Evolutionary conservation across 92 coral and sea anemone genomes (phyloP).

Genomic region (Phenganax marumi): DNA sequence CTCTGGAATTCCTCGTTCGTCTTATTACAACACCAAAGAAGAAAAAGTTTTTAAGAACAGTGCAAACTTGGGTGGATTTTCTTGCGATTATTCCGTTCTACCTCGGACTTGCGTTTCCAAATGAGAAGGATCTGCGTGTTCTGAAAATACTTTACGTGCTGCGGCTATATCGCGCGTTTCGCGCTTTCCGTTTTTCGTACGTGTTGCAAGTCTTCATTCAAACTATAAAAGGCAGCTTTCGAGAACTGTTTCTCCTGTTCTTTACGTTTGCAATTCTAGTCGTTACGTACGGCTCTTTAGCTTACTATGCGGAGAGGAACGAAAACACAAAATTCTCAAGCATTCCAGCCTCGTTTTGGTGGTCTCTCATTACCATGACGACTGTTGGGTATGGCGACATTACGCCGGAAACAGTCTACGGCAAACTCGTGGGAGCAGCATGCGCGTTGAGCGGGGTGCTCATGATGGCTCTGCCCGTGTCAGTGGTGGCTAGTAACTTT

Average conservation of each 20-base stretch:
- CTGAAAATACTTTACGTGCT: conserved; percentile 84
- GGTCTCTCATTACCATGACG: conserved; percentile 98
- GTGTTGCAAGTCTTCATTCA: conserved; percentile 98
- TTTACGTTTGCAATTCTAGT: conserved; percentile 82
- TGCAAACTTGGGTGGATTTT: conserved; percentile 91
- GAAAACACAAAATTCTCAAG: conserved; percentile 68
- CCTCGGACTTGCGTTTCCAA: conserved; percentile 65
- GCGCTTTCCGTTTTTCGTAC: conserved; percentile 92
- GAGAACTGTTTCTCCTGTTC: conserved; percentile 85
- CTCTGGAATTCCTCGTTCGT: conserved; percentile 76
- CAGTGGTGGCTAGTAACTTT: conserved; percentile 98
- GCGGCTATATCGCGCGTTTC: conserved; percentile 85
- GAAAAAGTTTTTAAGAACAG: conserved; percentile 60
- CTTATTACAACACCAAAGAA: conserved; percentile 71
- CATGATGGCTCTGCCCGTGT: conserved; percentile 98
- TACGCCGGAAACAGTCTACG: conserved; percentile 80
- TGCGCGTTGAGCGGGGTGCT: conserved; percentile 95
- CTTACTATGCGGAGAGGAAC: conserved; percentile 83
- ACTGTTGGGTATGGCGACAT: conserved; percentile 98
- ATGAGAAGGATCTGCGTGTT: conserved; percentile 63
- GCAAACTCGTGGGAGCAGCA: conserved; percentile 84
- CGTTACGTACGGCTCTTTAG: conserved; percentile 84
- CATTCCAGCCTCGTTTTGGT: conserved; percentile 96
- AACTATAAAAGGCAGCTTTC: conserved; percentile 88
- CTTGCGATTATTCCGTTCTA: conserved; percentile 89